phyloP scores from a whole-genome alignment of 2,113 vertebrate species.

The Aspiorhynchus laticeps region DNA sequence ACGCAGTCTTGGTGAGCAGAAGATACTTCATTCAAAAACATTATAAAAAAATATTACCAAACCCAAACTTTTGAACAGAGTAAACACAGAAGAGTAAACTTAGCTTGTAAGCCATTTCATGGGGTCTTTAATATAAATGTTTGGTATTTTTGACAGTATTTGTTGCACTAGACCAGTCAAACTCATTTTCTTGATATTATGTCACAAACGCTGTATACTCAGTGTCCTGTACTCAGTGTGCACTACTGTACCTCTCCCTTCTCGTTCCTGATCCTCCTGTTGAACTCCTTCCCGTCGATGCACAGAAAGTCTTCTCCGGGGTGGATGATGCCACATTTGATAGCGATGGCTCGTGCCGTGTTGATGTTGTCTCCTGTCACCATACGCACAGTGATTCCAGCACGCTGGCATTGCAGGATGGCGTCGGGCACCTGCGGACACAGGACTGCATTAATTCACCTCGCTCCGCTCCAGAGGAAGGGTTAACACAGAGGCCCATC shows the following conservation, averaged over 20 bases:
- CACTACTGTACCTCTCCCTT: constrained; percentile 87
- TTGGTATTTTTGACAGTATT: neutral
- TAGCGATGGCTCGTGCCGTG: constrained; percentile 96
- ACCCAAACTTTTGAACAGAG: no score
- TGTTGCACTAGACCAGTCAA: neutral
- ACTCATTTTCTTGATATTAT: neutral
- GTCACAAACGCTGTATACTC: neutral
- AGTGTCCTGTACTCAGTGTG: neutral
- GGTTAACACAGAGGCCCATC: constrained; percentile 64
- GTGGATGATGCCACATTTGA: constrained; percentile 97
- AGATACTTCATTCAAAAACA: neutral
- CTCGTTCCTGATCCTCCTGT: constrained; percentile 96
- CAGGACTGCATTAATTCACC: constrained; percentile 53
- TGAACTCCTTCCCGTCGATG: constrained; percentile 98
- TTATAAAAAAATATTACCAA: no score
- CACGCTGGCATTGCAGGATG: constrained; percentile 93
- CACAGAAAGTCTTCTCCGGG: constrained; percentile 97
- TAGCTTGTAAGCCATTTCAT: neutral
- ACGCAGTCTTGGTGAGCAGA: neutral
- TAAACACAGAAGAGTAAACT: no score
- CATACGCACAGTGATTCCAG: constrained; percentile 98
- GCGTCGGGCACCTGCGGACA: constrained; percentile 89
- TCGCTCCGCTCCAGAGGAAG: constrained; percentile 56
- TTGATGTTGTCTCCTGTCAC: constrained; percentile 99
- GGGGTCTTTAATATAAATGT: neutral